A percentile compares a stretch with the other conserved stretches of the same genome.
These are phyloP conservation scores for Cepphus grylle DNA, from an alignment of 2,113 vertebrate genomes.

Conservation along the genomic window DNA sequence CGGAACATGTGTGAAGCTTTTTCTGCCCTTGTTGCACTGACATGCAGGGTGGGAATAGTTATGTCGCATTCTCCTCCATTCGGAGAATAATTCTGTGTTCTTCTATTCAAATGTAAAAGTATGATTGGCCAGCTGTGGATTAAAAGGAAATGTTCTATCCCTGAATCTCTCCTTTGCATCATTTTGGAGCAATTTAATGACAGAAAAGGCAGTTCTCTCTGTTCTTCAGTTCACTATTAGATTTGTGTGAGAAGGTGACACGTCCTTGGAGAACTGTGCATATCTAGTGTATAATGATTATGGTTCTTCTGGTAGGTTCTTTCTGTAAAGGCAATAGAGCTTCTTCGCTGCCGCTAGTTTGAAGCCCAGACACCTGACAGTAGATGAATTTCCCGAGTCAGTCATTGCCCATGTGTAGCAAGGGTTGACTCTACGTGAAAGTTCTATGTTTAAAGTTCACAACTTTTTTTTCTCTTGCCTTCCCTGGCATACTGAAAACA, in stretches of 20 bases:
- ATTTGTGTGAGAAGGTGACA: not conserved
- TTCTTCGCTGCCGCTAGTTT: not conserved
- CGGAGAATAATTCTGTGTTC: not conserved
- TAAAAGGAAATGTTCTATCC: not conserved
- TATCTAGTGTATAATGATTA: not conserved
- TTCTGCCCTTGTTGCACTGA: not conserved
- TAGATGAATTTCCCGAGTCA: not conserved
- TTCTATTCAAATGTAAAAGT: not conserved
- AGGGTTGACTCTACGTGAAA: not conserved
- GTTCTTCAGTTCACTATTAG: not conserved
- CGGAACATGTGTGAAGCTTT: accelerated
- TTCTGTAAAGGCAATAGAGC: not conserved
- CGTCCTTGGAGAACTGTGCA: accelerated
- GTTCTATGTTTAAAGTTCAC: not conserved
- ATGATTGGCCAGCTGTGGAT: not conserved
- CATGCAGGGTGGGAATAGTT: not conserved
- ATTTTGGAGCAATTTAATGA: not conserved
- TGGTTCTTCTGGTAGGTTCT: not conserved
- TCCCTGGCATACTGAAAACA: not conserved
- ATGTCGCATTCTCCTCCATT: not conserved
- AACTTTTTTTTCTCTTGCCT: not conserved
- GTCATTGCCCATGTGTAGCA: not conserved
- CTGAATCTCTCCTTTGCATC: not conserved
- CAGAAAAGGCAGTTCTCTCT: not conserved
- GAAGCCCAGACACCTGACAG: not conserved